Base-by-base conservation (phyloP, 2,888 invertebrate species). In the Drosophila demipolita region DNA sequence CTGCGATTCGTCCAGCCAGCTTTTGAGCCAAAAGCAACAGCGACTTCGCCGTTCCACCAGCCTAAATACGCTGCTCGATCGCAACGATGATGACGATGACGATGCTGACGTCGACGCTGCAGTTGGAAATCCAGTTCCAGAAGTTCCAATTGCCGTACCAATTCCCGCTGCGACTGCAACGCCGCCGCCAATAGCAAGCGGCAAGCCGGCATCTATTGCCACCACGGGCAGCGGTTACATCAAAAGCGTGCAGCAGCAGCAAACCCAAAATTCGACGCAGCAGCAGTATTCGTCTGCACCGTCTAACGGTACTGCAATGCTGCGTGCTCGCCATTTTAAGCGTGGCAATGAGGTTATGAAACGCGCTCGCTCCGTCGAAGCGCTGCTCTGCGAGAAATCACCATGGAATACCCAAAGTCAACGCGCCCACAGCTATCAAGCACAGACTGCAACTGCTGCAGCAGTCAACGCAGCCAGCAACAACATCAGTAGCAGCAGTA, bases 361-460 rank as follows among this genome's bases (percentile, higher is more conserved):
- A 93, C 95, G 98, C 68, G 97, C 98, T 6, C 95, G 97, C 48
- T 97, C 97, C 63, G 97, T 98, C 57, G 98, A 98, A 93, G 96
- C 97, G 4, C 94, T 97, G 70, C 95, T 96, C 87, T 95, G 96
- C 77, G 95, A 95, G 80, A 95, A 95, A 83, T 92, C 93, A 20
- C 91, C 93, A 6, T 93, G 93, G 93, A 91, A 91, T 72, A 84
- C 83, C 23, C 87, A 45, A 45, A 45, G 45, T 23, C 45, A 86
- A 15, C 75, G 87, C 29, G 69, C 75, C 48, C 45, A 45, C 45
- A 75, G 73, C 49, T 71, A 75, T 38, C 66, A 67, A 11, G 57
- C 82, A 12, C 12, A 69, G 4, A 20, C 53, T 35, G 9, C 35
- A 35, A 36, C 36, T 17, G 3, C 54, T 36, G 8, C 23, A 15